phyloP scores from a whole-genome alignment of 2,113 vertebrate genomes.

The Propithecus coquereli region DNA sequence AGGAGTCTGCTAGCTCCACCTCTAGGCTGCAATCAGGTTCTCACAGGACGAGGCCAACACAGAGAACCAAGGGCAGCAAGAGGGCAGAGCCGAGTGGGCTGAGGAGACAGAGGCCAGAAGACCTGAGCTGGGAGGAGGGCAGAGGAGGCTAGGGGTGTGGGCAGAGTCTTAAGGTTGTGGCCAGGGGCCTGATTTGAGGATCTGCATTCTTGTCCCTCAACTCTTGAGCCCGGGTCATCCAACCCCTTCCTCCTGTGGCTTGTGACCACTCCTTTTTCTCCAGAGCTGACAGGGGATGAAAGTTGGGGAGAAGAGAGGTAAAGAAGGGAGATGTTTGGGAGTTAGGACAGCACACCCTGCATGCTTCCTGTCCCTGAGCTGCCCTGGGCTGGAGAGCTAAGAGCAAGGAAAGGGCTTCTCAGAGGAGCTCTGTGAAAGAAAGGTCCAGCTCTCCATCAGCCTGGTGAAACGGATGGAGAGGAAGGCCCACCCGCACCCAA shows the following conservation, averaged over 20 bases:
- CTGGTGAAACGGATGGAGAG: not conserved
- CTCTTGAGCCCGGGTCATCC: not conserved
- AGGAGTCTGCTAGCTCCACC: not conserved
- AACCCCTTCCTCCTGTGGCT: not conserved
- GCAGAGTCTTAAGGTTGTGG: not conserved
- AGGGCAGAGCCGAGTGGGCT: not conserved
- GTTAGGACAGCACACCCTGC: not conserved
- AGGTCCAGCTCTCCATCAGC: not conserved
- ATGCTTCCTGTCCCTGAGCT: not conserved
- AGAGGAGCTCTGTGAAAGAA: not conserved
- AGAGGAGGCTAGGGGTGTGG: not conserved
- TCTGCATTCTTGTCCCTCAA: not conserved
- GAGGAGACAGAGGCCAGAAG: not conserved
- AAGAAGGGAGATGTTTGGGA: not conserved
- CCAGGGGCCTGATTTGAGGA: not conserved
- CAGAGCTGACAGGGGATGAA: not conserved
- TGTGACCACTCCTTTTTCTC: not conserved
- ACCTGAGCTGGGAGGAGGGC: not conserved
- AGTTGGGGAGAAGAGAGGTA: not conserved
- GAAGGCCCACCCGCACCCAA: not conserved
- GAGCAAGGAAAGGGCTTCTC: not conserved
- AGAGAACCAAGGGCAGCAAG: not conserved
- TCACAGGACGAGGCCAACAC: not conserved
- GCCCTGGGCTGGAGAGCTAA: not conserved
- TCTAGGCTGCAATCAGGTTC: not conserved